phyloP scores from a whole-genome alignment of 2,797 vertebrate genomes.

The Simalia tracyae region DNA sequence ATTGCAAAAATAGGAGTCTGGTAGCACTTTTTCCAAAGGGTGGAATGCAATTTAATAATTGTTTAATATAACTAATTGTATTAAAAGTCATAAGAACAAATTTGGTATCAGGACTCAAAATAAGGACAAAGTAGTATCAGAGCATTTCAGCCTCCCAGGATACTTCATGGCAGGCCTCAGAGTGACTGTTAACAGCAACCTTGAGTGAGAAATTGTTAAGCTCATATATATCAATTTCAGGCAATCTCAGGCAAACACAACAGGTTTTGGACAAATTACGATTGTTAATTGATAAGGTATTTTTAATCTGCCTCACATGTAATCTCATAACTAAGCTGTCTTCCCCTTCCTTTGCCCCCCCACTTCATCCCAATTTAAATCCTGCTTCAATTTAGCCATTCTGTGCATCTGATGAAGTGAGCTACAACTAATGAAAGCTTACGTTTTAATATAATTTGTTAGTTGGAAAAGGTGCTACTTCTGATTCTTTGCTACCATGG shows the following conservation, averaged over 20 bases:
- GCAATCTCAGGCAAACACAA: neutral
- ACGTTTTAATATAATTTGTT: neutral
- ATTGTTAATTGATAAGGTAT: neutral
- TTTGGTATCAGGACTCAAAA: neutral
- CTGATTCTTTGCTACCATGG: neutral
- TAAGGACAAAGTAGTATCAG: neutral
- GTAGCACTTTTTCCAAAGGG: neutral
- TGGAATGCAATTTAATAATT: neutral
- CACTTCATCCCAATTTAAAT: neutral
- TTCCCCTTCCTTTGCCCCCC: neutral
- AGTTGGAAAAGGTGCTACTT: neutral
- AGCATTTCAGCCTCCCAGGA: neutral
- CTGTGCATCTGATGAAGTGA: neutral
- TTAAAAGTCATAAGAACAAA: neutral
- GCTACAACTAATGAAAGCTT: neutral
- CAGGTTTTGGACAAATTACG: neutral
- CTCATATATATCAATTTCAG: neutral
- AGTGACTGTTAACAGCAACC: neutral
- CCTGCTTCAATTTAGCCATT: neutral
- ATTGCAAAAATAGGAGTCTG: neutral
- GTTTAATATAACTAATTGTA: neutral
- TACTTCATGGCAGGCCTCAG: neutral
- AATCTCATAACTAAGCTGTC: neutral
- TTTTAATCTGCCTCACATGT: neutral
- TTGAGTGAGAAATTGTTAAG: neutral